A percentile compares a stretch with the other conserved stretches of the same genome.
Evolutionary conservation across 2,113 vertebrate species (phyloP).

Genomic region (Coturnix japonica): DNA sequence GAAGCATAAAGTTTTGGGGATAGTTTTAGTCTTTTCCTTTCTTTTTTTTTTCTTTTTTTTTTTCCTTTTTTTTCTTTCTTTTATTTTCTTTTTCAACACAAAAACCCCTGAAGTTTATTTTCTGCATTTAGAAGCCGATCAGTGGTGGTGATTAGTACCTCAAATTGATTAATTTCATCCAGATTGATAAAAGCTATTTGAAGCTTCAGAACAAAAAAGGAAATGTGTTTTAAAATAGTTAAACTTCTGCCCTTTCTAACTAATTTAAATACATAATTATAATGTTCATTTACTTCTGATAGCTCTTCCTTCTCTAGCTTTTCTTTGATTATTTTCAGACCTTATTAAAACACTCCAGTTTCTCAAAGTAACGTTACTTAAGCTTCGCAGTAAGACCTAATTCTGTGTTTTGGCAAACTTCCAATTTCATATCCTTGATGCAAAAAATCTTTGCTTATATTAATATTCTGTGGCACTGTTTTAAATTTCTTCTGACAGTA

Average conservation of each 20-base stretch:
- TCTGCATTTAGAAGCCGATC: neutral
- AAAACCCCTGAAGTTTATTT: neutral
- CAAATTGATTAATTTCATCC: neutral
- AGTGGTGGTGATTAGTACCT: neutral
- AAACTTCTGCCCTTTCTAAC: accelerated
- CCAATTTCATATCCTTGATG: neutral
- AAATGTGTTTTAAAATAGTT: neutral
- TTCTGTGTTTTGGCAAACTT: neutral
- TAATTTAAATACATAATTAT: neutral
- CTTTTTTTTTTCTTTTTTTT: neutral
- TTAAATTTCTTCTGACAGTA: neutral
- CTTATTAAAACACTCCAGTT: neutral
- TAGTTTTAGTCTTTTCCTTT: neutral
- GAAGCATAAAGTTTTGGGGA: neutral
- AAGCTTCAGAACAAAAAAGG: neutral
- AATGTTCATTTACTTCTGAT: neutral
- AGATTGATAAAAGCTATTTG: neutral
- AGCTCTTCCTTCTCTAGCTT: neutral
- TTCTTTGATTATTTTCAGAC: neutral
- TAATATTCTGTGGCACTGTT: neutral
- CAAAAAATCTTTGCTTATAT: neutral
- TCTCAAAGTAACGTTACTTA: neutral
- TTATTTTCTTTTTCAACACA: neutral
- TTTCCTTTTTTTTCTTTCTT: neutral
- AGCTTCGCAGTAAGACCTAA: neutral